Evolutionary conservation across 1,140 invertebrate species (phyloP), one percentile per base, ranked within the genome.

Genomic region (Papilio helenus): DNA sequence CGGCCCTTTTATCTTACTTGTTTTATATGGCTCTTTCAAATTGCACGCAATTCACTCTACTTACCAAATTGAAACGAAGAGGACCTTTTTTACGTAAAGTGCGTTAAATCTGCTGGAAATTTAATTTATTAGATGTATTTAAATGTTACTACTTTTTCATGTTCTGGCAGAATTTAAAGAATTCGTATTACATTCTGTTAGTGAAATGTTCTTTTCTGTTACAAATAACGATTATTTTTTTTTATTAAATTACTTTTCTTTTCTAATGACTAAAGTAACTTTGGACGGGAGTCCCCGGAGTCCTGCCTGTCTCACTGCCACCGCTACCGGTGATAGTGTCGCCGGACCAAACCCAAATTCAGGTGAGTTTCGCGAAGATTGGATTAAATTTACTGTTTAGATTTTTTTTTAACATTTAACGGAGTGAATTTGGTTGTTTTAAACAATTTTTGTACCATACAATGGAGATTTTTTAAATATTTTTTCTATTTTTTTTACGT

Each of bases 261-360:
- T 58, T 20, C 16, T 55, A 20, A 58, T n/a, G 9, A 16, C 5
- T 20, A 16, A 3, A 46, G 44, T 46, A 46, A 46, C 44, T 46
- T 46, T 46, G 34, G 34, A 8, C 34, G 81, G 95, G 96, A 18
- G 92, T 97, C 77, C 95, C 96, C 0, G 87, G 83, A 3, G 88
- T 90, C 78, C 86, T 86, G 73, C 88, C 90, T 79, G 93, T 83
- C 26, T 74, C 88, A 2, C 46, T 93, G 23, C 86, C 86, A 8
- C 71, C 95, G 58, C 82, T 95, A 4, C 95, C 95, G 39, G 95
- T 95, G n/a, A 95, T 95, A 77, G 94, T 97, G 85, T 95, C 96
- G 23, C 94, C 96, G 0, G 95, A 96, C 10, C 97, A 97, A 85
- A 95, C 95, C 46, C 96, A 97, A 84, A 93, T 97, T 61, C 96